A percentile compares a stretch with the other conserved stretches of the same genome.
phyloP scores from a whole-genome alignment of 2,113 vertebrate genomes.

The Neoarius graeffei region DNA sequence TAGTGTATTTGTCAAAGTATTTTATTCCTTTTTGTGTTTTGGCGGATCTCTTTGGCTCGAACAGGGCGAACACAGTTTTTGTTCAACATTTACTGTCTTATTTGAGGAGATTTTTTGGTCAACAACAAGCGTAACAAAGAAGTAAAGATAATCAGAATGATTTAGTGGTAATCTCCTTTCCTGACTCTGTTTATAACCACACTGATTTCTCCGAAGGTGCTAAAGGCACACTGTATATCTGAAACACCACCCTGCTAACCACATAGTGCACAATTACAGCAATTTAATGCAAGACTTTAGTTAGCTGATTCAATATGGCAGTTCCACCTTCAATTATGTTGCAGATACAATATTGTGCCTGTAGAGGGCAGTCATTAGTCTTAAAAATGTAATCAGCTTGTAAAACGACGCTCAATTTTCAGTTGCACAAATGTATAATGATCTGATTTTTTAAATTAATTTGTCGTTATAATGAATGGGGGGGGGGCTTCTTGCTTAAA shows the following conservation, averaged over 20 bases:
- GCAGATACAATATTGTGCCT: background rate
- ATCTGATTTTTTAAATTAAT: background rate
- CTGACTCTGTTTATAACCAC: no score
- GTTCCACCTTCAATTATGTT: background rate
- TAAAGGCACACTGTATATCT: background rate
- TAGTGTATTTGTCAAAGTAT: background rate
- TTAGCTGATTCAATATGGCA: background rate
- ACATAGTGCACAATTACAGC: background rate
- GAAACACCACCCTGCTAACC: background rate
- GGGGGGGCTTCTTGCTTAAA: background rate
- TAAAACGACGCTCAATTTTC: background rate
- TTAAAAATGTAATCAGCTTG: background rate
- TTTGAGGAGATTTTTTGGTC: background rate
- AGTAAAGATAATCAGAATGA: no score
- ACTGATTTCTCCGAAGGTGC: background rate
- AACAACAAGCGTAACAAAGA: background rate
- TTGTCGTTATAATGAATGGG: background rate
- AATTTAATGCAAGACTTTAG: background rate
- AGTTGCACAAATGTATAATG: background rate
- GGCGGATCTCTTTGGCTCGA: background rate
- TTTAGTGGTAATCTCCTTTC: background rate
- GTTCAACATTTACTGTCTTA: background rate
- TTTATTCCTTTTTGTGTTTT: background rate
- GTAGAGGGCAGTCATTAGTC: background rate
- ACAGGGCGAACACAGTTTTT: background rate